Conservation (phyloP, 37 sponge, comb jelly and placozoan species). For the Hexactinellida sp. region DNA sequence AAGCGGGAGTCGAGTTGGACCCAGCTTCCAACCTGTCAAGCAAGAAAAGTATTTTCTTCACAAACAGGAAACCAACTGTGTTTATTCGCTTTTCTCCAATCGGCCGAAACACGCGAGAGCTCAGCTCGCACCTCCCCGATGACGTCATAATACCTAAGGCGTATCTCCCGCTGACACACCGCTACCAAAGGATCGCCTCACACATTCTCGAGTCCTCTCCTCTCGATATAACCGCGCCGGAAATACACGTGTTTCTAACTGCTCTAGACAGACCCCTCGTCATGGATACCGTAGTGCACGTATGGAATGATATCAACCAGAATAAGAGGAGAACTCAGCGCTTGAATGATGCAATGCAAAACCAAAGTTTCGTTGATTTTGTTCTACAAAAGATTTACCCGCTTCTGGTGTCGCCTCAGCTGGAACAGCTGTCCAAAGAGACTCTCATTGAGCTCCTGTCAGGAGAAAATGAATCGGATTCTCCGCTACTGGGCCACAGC, state of each 20-base stretch:
- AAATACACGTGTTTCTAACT: conserved; percentile 2
- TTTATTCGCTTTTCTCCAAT: neutral
- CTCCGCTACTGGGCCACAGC: neutral
- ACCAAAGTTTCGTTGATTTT: neutral
- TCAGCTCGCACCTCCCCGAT: neutral
- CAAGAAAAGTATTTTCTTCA: conserved; percentile 1
- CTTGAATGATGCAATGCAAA: neutral
- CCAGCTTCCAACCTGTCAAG: neutral
- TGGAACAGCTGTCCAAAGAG: neutral
- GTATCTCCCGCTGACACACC: neutral
- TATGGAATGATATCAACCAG: conserved; percentile 1
- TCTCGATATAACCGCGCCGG: neutral
- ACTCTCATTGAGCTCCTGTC: neutral
- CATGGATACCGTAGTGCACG: conserved; percentile 2
- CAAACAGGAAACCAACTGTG: neutral
- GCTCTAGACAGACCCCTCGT: neutral
- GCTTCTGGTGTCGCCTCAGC: neutral
- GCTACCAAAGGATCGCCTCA: neutral
- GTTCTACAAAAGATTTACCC: neutral
- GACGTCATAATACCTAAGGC: conserved; percentile 6
- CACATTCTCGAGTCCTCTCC: neutral
- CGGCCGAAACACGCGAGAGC: neutral
- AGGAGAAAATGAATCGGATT: conserved; percentile 14
- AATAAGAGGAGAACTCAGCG: neutral
- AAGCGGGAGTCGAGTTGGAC: neutral